Evolutionary conservation across 1,140 invertebrate genomes (phyloP).

Genomic region (Pogonomyrmex californicus): DNA sequence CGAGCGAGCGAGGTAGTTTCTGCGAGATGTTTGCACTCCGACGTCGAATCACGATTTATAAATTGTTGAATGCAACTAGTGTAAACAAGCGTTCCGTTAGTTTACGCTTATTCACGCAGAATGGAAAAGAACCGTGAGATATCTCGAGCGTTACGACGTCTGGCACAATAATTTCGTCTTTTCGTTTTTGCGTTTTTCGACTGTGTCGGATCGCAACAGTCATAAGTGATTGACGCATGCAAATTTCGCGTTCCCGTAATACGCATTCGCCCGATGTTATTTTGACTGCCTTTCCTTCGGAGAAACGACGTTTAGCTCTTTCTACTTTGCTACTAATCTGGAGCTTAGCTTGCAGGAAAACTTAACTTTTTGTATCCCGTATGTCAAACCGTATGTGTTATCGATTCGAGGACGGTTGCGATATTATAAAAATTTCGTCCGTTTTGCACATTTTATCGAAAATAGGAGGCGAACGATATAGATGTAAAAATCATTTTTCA

Average conservation of each 20-base stretch:
- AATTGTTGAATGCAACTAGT: constrained; percentile 68
- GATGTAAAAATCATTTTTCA: background rate
- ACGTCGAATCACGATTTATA: constrained; percentile 73
- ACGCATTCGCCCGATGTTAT: background rate
- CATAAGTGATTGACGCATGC: constrained; percentile 37
- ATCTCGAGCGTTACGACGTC: constrained; percentile 47
- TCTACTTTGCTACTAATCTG: background rate
- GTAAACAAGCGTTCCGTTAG: constrained; percentile 72
- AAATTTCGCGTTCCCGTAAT: constrained; percentile 23
- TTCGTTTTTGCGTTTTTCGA: constrained; percentile 22
- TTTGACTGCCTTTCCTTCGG: constrained; percentile 7
- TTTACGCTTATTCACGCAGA: constrained; percentile 32
- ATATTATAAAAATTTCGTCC: background rate
- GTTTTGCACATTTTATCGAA: background rate
- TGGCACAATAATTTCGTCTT: constrained; percentile 49
- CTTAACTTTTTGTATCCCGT: background rate
- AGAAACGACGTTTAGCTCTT: background rate
- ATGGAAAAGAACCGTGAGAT: constrained; percentile 15
- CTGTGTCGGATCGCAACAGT: constrained; percentile 5
- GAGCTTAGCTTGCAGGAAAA: background rate
- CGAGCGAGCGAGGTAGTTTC: constrained; percentile 33
- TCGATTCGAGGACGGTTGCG: background rate
- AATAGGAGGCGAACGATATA: background rate
- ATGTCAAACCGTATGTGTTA: background rate
- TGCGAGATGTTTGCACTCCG: constrained; percentile 9